Percentiles rank a stretch among this genome's conserved stretches.
Conservation (phyloP, 2,113 vertebrate genomes). For the Hippocampus mohnikei region DNA sequence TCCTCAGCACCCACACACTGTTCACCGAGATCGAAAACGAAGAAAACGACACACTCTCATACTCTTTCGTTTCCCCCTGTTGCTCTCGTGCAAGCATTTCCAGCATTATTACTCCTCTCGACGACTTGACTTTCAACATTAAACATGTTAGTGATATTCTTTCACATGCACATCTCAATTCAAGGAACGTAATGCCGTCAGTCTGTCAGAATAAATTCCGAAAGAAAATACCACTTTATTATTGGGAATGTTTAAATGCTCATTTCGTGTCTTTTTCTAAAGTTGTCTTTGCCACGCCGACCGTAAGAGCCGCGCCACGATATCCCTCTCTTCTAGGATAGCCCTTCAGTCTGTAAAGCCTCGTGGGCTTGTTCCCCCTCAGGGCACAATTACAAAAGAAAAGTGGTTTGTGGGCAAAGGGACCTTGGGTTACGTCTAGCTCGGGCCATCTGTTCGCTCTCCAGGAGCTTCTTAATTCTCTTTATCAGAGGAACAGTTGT, state of each 20-base stretch:
- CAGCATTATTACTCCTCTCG: not conserved
- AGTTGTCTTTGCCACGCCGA: slow-evolving; percentile 27
- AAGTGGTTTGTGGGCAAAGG: slow-evolving; percentile 26
- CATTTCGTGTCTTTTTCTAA: not conserved
- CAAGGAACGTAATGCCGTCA: no score
- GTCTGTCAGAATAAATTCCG: no score
- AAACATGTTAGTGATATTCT: not conserved
- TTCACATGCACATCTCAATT: not conserved
- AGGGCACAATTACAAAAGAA: slow-evolving; percentile 55
- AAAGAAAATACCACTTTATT: no score
- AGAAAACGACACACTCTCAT: not conserved
- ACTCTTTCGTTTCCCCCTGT: not conserved
- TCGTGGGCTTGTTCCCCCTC: slow-evolving; percentile 38
- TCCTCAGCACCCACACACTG: not conserved
- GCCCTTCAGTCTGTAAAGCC: slow-evolving; percentile 16
- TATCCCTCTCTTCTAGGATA: slow-evolving; percentile 16
- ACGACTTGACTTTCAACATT: not conserved
- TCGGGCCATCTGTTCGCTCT: slow-evolving; percentile 51
- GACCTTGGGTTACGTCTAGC: slow-evolving; percentile 30
- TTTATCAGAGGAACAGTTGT: slow-evolving; percentile 30
- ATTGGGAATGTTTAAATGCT: not conserved
- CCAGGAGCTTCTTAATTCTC: slow-evolving; percentile 48
- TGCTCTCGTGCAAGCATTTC: not conserved
- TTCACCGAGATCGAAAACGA: not conserved
- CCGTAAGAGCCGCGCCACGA: slow-evolving; percentile 2